A percentile compares a stretch with the other conserved stretches of the same genome.
These are phyloP conservation scores for Chironex yamaguchii DNA, from an alignment of 30 jellyfish, hydroid and myxozoan species.

Conservation along the genomic window DNA sequence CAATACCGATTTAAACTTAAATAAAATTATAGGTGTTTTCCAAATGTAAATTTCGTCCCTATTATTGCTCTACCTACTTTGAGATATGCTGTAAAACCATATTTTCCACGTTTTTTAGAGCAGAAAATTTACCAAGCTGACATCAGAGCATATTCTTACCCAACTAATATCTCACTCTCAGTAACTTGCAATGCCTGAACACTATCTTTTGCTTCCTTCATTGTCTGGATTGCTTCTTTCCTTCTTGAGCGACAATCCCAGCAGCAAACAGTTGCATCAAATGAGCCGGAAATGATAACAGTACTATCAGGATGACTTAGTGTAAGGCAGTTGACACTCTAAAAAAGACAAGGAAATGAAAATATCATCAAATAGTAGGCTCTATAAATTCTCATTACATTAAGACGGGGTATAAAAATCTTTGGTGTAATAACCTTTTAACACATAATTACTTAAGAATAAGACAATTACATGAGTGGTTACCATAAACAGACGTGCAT, in stretches of 20 bases:
- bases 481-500: no score
- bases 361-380: background rate
- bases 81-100: no score
- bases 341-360: background rate
- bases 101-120: no score
- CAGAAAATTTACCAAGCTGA: no score
- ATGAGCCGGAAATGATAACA: conserved; percentile 92
- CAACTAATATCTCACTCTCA: conserved; percentile 81
- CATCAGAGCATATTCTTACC: no score
- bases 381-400: background rate
- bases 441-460: background rate
- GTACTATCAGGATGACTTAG: conserved; percentile 85
- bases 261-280: conserved; percentile 91
- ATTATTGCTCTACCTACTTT: no score
- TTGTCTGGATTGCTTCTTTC: conserved; percentile 82
- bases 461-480: no score
- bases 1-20: no score
- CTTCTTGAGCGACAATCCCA: conserved; percentile 96
- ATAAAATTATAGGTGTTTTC: no score
- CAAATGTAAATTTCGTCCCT: no score
- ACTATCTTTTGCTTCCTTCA: conserved; percentile 95
- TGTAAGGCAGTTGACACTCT: conserved; percentile 87
- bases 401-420: no score
- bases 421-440: background rate
- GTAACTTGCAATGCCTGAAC: conserved; percentile 76